Conservation (phyloP, 1,140 invertebrate species). For the Pachyrhynchus sulphureomaculatus region DNA sequence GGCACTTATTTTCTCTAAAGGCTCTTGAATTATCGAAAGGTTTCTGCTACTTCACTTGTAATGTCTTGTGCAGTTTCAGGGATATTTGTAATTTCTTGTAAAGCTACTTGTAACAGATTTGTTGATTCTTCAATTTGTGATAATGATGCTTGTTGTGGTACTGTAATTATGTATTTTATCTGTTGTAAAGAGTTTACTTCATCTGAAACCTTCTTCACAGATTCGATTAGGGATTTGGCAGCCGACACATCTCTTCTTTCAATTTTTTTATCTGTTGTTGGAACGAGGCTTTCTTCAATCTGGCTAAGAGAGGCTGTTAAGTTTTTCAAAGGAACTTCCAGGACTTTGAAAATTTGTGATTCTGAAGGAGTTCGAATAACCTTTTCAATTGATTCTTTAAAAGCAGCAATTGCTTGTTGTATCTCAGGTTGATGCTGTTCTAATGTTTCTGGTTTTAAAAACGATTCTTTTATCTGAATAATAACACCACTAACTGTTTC, state of each 20-base stretch:
- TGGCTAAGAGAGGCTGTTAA: not conserved
- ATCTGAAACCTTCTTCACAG: not conserved
- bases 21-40: not conserved
- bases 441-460: slow-evolving; percentile 21
- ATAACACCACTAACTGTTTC: slow-evolving; percentile 14
- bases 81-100: not conserved
- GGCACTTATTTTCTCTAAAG: not conserved
- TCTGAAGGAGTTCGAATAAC: not conserved
- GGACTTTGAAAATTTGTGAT: slow-evolving; percentile 1
- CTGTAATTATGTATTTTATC: not conserved
- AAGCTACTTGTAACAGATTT: not conserved
- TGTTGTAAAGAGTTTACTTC: not conserved
- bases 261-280: not conserved
- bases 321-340: slow-evolving; percentile 12
- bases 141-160: not conserved
- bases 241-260: not conserved
- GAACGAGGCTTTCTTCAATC: not conserved
- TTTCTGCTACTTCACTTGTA: too few relatives aligned
- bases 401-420: not conserved
- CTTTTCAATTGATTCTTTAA: slow-evolving; percentile 17
- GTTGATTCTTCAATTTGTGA: slow-evolving; percentile 9
- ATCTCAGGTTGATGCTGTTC: slow-evolving; percentile 15
- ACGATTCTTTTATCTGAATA: slow-evolving; percentile 9
- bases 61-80: not conserved
- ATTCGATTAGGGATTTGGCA: not conserved